A percentile compares a stretch with the other conserved stretches of the same genome.
Conservation (phyloP, 2,113 vertebrate genomes). For the Amia ocellicauda region DNA sequence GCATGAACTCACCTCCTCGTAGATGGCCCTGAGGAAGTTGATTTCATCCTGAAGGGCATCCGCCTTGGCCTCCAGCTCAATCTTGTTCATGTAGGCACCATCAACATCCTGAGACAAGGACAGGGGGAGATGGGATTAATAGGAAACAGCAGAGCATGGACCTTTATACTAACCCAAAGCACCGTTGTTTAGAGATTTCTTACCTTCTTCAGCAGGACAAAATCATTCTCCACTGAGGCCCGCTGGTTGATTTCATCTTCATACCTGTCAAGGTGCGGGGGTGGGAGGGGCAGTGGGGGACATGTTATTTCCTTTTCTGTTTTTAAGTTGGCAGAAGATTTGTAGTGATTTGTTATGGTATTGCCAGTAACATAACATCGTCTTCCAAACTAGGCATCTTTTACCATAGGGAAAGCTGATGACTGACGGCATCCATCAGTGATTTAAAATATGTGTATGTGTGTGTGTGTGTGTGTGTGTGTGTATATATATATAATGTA, state of each 20-base stretch:
- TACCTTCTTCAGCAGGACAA: constrained; percentile 93
- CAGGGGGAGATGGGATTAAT: not conserved
- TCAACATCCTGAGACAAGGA: constrained; percentile 76
- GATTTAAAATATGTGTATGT: too few relatives aligned
- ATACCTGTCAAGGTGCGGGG: constrained; percentile 65
- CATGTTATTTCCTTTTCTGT: too few relatives aligned
- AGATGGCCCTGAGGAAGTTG: constrained; percentile 83
- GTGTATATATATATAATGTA: too few relatives aligned
- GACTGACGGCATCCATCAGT: too few relatives aligned
- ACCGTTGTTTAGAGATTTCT: constrained; percentile 16
- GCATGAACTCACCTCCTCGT: constrained; percentile 71
- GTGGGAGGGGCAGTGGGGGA: too few relatives aligned
- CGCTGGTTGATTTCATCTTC: constrained; percentile 94
- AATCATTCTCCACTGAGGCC: constrained; percentile 82
- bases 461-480: too few relatives aligned
- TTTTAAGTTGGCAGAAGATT: not conserved
- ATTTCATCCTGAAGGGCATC: constrained; percentile 86
- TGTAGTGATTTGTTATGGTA: too few relatives aligned
- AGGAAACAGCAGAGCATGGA: not conserved
- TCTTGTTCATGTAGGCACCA: constrained; percentile 86
- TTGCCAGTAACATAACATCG: too few relatives aligned
- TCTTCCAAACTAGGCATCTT: too few relatives aligned
- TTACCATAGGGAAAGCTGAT: too few relatives aligned
- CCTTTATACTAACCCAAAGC: not conserved
- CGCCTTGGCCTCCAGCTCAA: constrained; percentile 85